A percentile compares a stretch with the other conserved stretches of the same genome.
Evolutionary conservation across 2,888 invertebrate genomes (phyloP).

Genomic region (Monoplex corrugatus): DNA sequence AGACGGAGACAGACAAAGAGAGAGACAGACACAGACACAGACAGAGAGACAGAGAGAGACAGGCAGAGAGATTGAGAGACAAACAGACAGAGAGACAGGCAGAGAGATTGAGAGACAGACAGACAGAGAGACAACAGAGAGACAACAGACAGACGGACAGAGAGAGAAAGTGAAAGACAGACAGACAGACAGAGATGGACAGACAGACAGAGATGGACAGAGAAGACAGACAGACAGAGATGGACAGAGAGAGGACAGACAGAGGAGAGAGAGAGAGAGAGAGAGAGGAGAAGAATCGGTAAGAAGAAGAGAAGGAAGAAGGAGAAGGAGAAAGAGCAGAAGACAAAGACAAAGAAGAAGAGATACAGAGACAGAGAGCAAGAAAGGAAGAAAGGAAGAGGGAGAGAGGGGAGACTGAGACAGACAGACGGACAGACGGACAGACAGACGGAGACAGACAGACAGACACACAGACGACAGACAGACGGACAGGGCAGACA

Average conservation of each 20-base stretch:
- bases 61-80: background rate
- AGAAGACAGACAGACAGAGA: too few species aligned
- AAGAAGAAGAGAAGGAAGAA: background rate
- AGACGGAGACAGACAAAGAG: background rate
- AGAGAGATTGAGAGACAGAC: background rate
- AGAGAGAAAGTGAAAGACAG: background rate
- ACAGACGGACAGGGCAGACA: too few species aligned
- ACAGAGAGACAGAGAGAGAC: background rate
- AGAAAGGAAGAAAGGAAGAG: too few species aligned
- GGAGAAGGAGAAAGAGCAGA: too few species aligned
- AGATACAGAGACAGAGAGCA: too few species aligned
- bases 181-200: conserved; percentile 11
- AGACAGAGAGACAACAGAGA: background rate
- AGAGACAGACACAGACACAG: background rate
- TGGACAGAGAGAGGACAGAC: background rate
- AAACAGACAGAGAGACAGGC: background rate
- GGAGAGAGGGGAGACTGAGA: too few species aligned
- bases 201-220: conserved; percentile 6
- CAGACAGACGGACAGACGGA: background rate
- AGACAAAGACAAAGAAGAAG: too few species aligned
- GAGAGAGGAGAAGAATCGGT: background rate
- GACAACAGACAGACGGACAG: background rate
- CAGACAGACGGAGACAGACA: background rate
- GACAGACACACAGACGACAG: background rate
- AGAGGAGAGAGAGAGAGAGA: too few species aligned